A percentile compares a stretch with the other conserved stretches of the same genome.
phyloP scores from a whole-genome alignment of 53 echinoderm and acorn worm genomes.

The Pentamera pediparva region DNA sequence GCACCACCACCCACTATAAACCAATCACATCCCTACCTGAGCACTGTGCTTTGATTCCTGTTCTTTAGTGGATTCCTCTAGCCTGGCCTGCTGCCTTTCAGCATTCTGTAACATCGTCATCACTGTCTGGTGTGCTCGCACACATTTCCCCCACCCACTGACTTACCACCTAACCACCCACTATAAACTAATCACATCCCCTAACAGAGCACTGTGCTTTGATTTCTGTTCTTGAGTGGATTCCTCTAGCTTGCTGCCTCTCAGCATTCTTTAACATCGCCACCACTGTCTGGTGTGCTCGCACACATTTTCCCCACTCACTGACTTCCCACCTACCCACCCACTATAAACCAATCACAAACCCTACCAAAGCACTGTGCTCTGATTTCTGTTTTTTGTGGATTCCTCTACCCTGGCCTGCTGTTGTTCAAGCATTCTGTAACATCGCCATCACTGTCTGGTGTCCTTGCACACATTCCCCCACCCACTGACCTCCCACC shows the following conservation, averaged over 20 bases:
- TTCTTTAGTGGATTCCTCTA: constrained; percentile 47
- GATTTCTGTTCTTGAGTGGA: constrained; percentile 51
- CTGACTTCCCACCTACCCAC: not conserved
- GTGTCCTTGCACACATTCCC: not conserved
- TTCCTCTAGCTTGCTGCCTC: constrained; percentile 55
- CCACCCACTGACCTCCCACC: not conserved
- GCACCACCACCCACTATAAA: not conserved
- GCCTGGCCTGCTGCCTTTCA: constrained; percentile 55
- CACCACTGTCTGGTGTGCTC: constrained; percentile 57
- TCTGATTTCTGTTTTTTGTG: constrained; percentile 54
- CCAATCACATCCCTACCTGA: constrained; percentile 65
- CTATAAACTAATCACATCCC: not conserved
- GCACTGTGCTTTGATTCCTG: constrained; percentile 71
- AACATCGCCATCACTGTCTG: not conserved
- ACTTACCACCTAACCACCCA: not conserved
- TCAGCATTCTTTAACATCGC: constrained; percentile 85
- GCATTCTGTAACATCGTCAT: constrained; percentile 37
- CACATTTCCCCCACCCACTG: not conserved
- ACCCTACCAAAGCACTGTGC: constrained; percentile 71
- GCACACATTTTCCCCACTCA: not conserved
- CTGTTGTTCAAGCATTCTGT: constrained; percentile 61
- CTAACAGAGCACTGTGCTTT: constrained; percentile 52
- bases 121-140: not conserved
- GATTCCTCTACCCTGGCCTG: constrained; percentile 45
- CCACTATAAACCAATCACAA: too few species aligned